Base-by-base conservation (phyloP, 1,140 invertebrate species). In the Calosoma granatense region DNA sequence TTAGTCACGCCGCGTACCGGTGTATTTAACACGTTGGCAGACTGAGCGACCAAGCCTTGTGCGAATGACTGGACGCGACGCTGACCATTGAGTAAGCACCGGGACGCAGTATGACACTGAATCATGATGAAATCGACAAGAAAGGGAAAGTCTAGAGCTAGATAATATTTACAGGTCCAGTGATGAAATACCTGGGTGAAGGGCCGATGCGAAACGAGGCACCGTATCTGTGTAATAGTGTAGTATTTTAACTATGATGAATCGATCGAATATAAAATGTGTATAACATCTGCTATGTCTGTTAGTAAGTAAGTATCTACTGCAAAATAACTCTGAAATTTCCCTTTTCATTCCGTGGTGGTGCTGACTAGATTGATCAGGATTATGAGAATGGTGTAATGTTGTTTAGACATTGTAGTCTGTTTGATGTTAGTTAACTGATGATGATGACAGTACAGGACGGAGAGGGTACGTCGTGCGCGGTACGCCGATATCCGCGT, bases 81-180 rank as follows among this genome's bases (percentile, higher is more conserved):
- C n/a, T 36, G 6, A 36, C n/a, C 26, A 36, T 36, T 36, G 6
- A 36, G n/a, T n/a, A 9, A 36, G 26, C n/a, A n/a, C 26, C n/a
- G 26, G 26, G n/a, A 36, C 26, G n/a, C 26, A 36, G n/a, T n/a
- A n/a, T 36, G 26, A 36, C 26, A 36, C 26, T 9, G n/a, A 36
- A 36, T 36, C 6, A 36, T 36, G n/a, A 9, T 9, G 6, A 36
- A 9, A 36, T 36, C 26, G 6, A 47, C 41, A 17, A 47, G 41
- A 47, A 47, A 47, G 41, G 41, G 41, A 47, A 47, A 47, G 17
- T 47, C 41, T 47, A 47, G 41, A 47, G 41, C 41, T 47, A 47
- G 17, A 47, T 11, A 17, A 17, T 47, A 47, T 47, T 12, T 47
- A 47, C 41, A 47, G 15, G 41, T 4, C 41, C 41, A 6, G 17